Evolutionary conservation across 2,888 invertebrate species (phyloP), one percentile per base, ranked within the genome.

Genomic region (Choristoneura rosaceana): DNA sequence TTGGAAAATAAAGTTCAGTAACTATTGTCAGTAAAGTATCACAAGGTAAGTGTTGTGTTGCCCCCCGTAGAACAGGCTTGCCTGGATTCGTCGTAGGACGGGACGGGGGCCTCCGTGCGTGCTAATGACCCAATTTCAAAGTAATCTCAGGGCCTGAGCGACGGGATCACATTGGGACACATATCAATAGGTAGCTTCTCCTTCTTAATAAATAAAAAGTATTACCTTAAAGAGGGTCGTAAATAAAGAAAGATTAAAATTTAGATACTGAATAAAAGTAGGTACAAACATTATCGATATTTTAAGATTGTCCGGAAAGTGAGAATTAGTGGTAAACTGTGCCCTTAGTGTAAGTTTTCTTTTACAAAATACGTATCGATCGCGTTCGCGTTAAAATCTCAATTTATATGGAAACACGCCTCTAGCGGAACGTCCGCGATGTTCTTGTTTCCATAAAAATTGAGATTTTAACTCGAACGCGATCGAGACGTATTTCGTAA

Each of bases 231-330:
- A 52, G 17, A 9, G 17, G 9, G 52, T 17, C 17, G 14, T 17
- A 52, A 52, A 9, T 17, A 55, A 55, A 61, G 0, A 43, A 41
- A 41, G 3, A 33, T 14, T 17, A 55, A 60, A 17, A 43, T 38
- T 15, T 55, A 55, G 52, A 58, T 62, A 73, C 41, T 61, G 38
- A 69, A 63, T 52, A 43, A 66, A 61, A 47, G 52, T 65, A 43
- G 43, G 38, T 55, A 69, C 65, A 62, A 38, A 64, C 50, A 69
- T 58, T 41, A 25, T 64, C 38, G 64, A 58, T 47, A 41, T 45
- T 68, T 60, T 66, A 87, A 87, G 84, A 80, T 84, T 84, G 86
- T 89, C 87, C 87, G 88, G 85, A 90, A 87, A 90, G 82, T 81
- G 81, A 82, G 80, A 81, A 76, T 76, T 81, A 80, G 76, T 69